Evolutionary conservation across 2,888 invertebrate species (phyloP).

Genomic region (Abscondita cerata): DNA sequence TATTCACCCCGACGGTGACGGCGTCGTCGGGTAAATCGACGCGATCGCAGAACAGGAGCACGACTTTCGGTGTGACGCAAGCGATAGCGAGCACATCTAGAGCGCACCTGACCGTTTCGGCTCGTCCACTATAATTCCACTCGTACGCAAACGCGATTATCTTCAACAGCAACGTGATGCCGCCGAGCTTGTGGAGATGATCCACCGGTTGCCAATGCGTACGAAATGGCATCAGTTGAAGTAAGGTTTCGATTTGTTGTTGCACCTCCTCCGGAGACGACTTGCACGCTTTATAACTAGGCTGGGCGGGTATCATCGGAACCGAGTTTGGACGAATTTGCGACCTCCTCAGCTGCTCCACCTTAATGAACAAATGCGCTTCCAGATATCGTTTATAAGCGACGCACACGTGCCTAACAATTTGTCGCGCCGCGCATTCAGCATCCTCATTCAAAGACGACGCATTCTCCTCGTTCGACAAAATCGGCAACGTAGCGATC

Average conservation of each 20-base stretch:
- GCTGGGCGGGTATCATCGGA: conserved; percentile 52
- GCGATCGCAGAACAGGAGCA: conserved; percentile 72
- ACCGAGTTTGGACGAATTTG: conserved; percentile 57
- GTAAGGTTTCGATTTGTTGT: conserved; percentile 82
- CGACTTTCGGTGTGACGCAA: conserved; percentile 85
- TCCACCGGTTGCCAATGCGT: conserved; percentile 91
- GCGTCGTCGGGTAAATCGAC: conserved; percentile 80
- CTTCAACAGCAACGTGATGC: conserved; percentile 80
- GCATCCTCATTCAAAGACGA: conserved; percentile 79
- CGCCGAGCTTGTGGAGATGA: conserved; percentile 83
- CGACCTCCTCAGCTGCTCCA: conserved; percentile 72
- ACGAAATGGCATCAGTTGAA: conserved; percentile 77
- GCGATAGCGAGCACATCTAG: conserved; percentile 91
- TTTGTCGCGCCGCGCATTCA: conserved; percentile 88
- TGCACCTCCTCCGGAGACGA: conserved; percentile 82
- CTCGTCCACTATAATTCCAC: conserved; percentile 90
- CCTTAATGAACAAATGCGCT: conserved; percentile 83
- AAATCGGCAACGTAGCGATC: conserved; percentile 86
- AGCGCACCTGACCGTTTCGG: conserved; percentile 82
- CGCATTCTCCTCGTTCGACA: conserved; percentile 73
- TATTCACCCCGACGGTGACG: conserved; percentile 77
- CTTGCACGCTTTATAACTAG: conserved; percentile 67
- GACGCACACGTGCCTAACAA: conserved; percentile 89
- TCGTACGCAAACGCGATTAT: conserved; percentile 90
- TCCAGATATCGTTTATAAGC: conserved; percentile 91